Conservation (phyloP, 53 echinoderm and acorn worm species). For the Antedon mediterranea region DNA sequence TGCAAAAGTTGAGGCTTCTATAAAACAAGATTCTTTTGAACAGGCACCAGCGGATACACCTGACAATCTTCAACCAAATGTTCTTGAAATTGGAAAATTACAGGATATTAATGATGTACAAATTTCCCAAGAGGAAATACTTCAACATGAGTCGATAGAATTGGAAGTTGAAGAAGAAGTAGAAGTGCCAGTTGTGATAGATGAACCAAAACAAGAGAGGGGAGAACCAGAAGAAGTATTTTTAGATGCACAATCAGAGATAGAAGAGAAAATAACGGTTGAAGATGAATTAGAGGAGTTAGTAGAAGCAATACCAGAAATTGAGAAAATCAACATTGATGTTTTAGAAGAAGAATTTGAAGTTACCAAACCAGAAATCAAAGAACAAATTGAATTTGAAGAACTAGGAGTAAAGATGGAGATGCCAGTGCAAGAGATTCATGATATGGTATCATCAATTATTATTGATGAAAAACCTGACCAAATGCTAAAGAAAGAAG, state of each 20-base stretch:
- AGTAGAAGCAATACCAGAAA: not conserved
- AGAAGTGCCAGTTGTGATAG: not conserved
- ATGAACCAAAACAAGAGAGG: not conserved
- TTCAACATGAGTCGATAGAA: not conserved
- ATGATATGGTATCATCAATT: constrained; percentile 10
- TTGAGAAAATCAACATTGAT: not conserved
- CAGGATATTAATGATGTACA: no score
- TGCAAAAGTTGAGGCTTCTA: not conserved
- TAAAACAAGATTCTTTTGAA: not conserved
- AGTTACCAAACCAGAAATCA: not conserved
- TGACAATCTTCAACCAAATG: not conserved
- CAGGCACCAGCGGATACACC: not conserved
- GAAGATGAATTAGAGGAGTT: not conserved
- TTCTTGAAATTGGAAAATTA: no score
- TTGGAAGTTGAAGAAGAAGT: no score
- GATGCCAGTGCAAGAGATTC: constrained; percentile 9
- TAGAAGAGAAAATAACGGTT: not conserved
- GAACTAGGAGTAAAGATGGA: not conserved
- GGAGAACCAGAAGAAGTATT: not conserved
- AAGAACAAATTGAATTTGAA: constrained; percentile 3
- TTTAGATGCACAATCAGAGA: not conserved
- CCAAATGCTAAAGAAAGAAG: constrained; percentile 7
- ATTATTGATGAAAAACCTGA: not conserved
- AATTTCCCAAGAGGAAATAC: no score
- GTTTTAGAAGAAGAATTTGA: not conserved